Evolutionary conservation across 2,888 invertebrate genomes (phyloP).

Genomic region (Idaea aversata): DNA sequence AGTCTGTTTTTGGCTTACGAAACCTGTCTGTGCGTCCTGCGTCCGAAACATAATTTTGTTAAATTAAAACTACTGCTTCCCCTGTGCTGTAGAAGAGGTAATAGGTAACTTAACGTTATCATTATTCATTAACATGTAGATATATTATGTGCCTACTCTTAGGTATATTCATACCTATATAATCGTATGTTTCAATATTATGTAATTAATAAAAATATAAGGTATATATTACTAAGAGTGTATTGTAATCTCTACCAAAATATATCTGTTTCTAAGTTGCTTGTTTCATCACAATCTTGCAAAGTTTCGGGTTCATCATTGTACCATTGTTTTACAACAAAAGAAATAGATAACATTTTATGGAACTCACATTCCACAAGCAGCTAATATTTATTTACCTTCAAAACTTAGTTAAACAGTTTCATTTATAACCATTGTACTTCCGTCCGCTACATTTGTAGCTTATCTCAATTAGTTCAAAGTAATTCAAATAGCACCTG

Average conservation of each 20-base stretch:
- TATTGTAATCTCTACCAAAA: background rate
- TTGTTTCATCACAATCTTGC: background rate
- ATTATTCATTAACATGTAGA: background rate
- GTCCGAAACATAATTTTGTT: background rate
- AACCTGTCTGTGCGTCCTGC: background rate
- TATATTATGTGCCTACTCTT: background rate
- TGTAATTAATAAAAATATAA: background rate
- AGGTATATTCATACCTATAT: background rate
- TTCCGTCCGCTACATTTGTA: background rate
- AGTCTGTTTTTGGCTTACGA: background rate
- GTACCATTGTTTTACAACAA: background rate
- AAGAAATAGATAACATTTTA: background rate
- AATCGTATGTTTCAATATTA: background rate
- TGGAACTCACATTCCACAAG: background rate
- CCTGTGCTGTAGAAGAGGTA: background rate
- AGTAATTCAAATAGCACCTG: background rate
- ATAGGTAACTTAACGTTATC: background rate
- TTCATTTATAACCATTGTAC: background rate
- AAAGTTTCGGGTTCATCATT: background rate
- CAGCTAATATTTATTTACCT: conserved; percentile 1
- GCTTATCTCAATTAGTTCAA: background rate
- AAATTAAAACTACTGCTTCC: background rate
- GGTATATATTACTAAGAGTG: too few species aligned
- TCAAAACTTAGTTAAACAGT: background rate
- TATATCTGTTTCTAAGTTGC: background rate